Evolutionary conservation across 2,797 vertebrate species (phyloP), one percentile per base, ranked within the genome.

Genomic region (Spea hammondii): DNA sequence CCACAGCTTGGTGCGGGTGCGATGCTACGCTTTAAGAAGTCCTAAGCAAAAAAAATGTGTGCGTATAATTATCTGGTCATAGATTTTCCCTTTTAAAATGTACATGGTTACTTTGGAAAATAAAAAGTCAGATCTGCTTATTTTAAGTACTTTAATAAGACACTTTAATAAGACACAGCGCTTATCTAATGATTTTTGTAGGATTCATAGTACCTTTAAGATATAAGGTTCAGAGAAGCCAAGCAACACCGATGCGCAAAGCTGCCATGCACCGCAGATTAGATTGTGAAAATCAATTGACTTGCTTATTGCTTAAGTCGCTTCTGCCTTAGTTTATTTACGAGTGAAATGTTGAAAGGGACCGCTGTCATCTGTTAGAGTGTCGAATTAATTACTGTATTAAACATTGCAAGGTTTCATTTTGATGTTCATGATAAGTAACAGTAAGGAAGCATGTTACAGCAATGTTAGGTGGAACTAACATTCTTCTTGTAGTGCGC

Each of bases 211-310:
- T 57, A 57, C 11, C 55, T 59, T 54, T 65, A 72, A 66, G 50
- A 14, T 78, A 46, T 47, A 48, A 65, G 45, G n/a, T 14, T 55
- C 46, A 66, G 14, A 57, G 55, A 32, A 69, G 62, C 65, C 12
- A 46, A 62, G 54, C 46, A 62, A 9, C 77, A 60, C 32, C 66
- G 54, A 49, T n/a, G 45, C 53, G 74, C 11, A 8, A 50, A 9
- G 70, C 10, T 60, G 12, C 53, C 53, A 54, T 71, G 70, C 57
- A 59, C 64, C 49, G 46, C 54, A 17, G 47, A 79, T 73, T 60
- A 68, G 62, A 62, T 68, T 79, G 51, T 57, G 72, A 65, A 78
- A 65, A 72, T 68, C 77, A 73, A 73, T 68, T 7, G 9, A 50
- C 7, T 7, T 44, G 5, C 68, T 67, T 74, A 60, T 46, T 57